Base-by-base conservation (phyloP, 2,888 invertebrate genomes). In the Microplitis manilae region DNA sequence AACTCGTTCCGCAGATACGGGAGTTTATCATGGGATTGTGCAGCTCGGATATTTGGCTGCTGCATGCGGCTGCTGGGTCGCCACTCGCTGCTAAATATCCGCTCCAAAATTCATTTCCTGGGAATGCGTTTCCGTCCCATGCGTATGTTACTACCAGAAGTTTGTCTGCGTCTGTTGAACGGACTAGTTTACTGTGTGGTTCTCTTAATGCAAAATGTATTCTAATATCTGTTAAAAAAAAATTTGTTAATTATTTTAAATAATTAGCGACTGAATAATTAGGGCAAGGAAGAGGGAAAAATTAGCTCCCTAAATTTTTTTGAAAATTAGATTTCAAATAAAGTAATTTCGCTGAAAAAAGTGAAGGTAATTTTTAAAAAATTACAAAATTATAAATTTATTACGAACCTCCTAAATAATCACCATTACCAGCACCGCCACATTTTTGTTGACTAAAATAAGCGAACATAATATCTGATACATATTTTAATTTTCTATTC, bases 51-150 rank as follows among this genome's bases (percentile, higher is more conserved):
- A 94, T 90, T 83, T 94, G 93, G 0, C 92, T 92, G 1, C 92
- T 93, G 74, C 92, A 92, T 0, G 94, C 94, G 0, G 93, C 93
- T 0, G 94, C 93, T 0, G 93, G 92, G 84, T 94, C 93, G 1
- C 93, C 93, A 0, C 93, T 93, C 0, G 91, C 86, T 0, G 90
- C 86, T 2, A 93, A 84, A 74, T 90, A 92, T 17, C 92, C 92
- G 2, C 88, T 83, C 95, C 95, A 95, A 86, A 93, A 95, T 85
- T 95, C 95, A 83, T 95, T 95, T 85, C 88, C 88, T 0, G 95
- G 94, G 77, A 94, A 91, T 0, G 94, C 92, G 84, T 95, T 95
- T 6, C 94, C 93, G 85, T 95, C 94, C 93, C 94, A 94, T 0
- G 95, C 93, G 84, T 94, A 95, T 0, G 94, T 94, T 41, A 94